A percentile compares a stretch with the other conserved stretches of the same genome.
Evolutionary conservation across 1,140 invertebrate species (phyloP).

Genomic region (Aplysia californica): DNA sequence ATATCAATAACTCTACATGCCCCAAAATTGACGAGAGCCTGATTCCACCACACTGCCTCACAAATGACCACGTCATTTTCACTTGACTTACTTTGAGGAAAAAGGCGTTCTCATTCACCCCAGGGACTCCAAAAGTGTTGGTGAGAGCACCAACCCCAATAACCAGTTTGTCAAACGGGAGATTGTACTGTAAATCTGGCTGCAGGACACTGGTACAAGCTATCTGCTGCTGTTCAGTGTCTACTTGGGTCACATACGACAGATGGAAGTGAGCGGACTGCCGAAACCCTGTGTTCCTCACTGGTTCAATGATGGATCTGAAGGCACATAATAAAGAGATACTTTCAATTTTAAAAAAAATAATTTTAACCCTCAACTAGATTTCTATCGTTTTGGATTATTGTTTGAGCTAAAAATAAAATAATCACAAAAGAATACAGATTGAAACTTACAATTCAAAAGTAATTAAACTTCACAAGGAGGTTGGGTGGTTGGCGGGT

Average conservation of each 20-base stretch:
- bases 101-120: slow-evolving; percentile 65
- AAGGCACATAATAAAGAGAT: slow-evolving; percentile 13
- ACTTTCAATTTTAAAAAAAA: no score
- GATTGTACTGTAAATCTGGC: slow-evolving; percentile 45
- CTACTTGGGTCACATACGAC: slow-evolving; percentile 56
- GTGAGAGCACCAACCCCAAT: slow-evolving; percentile 67
- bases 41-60: no score
- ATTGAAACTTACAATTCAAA: background rate
- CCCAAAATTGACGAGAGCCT: no score
- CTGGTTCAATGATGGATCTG: slow-evolving; percentile 69
- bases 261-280: slow-evolving; percentile 64
- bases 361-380: no score
- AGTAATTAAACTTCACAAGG: background rate
- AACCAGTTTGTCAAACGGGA: slow-evolving; percentile 66
- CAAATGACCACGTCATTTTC: no score
- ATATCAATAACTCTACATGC: no score
- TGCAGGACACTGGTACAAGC: slow-evolving; percentile 52
- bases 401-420: no score
- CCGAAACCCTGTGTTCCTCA: slow-evolving; percentile 65
- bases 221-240: slow-evolving; percentile 52
- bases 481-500: no score
- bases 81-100: slow-evolving; percentile 70
- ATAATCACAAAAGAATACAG: background rate
- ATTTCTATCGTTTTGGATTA: no score
- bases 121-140: slow-evolving; percentile 68